Percentiles rank a stretch among this genome's conserved stretches.
phyloP scores from a whole-genome alignment of 2,113 vertebrate genomes.

The Amblyopsis rosae region DNA sequence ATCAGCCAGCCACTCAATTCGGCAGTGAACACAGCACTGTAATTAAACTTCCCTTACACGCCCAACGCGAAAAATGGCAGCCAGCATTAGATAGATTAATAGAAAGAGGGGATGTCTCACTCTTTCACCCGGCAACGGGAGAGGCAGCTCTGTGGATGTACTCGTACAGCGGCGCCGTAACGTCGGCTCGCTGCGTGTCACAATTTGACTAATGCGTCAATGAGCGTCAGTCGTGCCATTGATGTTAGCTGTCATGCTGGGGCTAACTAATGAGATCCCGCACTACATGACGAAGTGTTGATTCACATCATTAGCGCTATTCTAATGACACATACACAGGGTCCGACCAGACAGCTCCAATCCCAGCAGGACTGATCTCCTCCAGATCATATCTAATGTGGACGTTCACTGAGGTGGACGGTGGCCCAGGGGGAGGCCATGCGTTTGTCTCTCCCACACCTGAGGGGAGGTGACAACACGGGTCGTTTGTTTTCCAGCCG shows the following conservation, averaged over 20 bases:
- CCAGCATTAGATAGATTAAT: constrained; percentile 4
- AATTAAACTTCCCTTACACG: constrained; percentile 13
- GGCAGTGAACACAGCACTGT: constrained; percentile 8
- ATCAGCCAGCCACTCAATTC: constrained; percentile 14
- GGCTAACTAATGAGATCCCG: constrained; percentile 57
- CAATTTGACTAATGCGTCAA: constrained; percentile 17
- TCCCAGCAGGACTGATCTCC: constrained; percentile 29
- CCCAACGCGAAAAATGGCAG: constrained; percentile 4
- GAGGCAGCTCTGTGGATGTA: too few species aligned
- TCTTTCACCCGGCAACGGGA: background rate
- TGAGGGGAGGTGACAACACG: constrained; percentile 42
- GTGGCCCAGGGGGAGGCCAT: constrained; percentile 31
- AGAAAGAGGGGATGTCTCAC: constrained; percentile 1
- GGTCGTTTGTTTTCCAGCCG: constrained; percentile 69
- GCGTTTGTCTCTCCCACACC: constrained; percentile 35
- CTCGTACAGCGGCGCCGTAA: too few species aligned
- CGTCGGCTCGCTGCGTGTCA: background rate
- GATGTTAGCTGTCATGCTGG: constrained; percentile 50
- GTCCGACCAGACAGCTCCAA: background rate
- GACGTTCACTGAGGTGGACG: constrained; percentile 36
- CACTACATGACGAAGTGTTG: constrained; percentile 57
- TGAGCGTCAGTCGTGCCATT: constrained; percentile 24
- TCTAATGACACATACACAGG: constrained; percentile 38
- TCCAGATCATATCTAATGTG: constrained; percentile 6
- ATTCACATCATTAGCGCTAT: constrained; percentile 59